These are phyloP conservation scores for Lasioglossum leucozonium DNA, from an alignment of 2,888 invertebrate species.

Conservation along the genomic window DNA sequence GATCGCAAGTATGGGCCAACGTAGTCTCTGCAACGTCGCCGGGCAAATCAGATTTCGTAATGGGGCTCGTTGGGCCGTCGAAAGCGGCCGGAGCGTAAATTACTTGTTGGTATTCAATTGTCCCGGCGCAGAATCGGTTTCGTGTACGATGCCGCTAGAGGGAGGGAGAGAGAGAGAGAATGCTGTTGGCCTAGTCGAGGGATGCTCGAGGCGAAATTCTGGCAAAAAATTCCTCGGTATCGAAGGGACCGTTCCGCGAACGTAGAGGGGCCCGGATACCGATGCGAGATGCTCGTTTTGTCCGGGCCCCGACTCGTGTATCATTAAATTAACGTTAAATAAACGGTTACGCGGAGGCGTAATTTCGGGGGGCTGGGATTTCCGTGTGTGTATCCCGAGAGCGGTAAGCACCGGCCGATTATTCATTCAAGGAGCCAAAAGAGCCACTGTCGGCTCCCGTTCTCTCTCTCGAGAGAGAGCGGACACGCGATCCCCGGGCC, in stretches of 20 bases:
- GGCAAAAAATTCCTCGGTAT: constrained; percentile 49
- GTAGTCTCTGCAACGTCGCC: neutral
- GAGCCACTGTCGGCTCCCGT: constrained; percentile 81
- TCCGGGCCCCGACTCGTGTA: constrained; percentile 65
- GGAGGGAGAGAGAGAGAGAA: neutral
- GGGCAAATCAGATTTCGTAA: neutral
- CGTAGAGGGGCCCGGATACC: constrained; percentile 32
- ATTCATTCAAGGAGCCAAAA: constrained; percentile 80
- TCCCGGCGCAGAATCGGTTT: neutral
- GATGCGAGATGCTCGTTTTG: constrained; percentile 53
- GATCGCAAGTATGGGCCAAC: neutral
- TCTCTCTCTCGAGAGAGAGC: constrained; percentile 54
- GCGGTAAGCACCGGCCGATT: constrained; percentile 75
- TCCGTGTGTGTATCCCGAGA: constrained; percentile 64
- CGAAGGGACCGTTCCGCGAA: constrained; percentile 73
- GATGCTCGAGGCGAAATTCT: constrained; percentile 32
- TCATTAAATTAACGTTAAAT: constrained; percentile 82
- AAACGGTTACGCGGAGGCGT: constrained; percentile 79
- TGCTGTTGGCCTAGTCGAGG: neutral
- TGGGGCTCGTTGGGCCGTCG: neutral
- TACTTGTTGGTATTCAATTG: constrained; percentile 4
- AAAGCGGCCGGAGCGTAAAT: neutral
- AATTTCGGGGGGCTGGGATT: constrained; percentile 65
- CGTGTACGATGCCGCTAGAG: constrained; percentile 1
- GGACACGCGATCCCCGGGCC: constrained; percentile 81